phyloP scores from a whole-genome alignment of 2,888 invertebrate genomes.

The Drosophila affinis region DNA sequence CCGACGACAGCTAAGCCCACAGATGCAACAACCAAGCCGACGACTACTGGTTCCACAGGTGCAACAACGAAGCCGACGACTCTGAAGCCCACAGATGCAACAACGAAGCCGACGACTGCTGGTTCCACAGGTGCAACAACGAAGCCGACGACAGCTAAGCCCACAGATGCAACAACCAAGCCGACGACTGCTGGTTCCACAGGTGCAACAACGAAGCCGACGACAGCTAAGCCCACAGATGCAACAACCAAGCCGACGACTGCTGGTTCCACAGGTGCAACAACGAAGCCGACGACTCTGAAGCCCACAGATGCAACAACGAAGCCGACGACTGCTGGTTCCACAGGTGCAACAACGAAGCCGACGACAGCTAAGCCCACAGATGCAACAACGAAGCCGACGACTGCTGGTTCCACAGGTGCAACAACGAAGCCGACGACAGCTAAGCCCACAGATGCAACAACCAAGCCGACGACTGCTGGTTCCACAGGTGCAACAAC shows the following conservation, averaged over 20 bases:
- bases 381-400: neutral
- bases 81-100: neutral
- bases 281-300: constrained; percentile 4
- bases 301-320: neutral
- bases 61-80: neutral
- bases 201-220: neutral
- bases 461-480: constrained; percentile 7
- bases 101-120: neutral
- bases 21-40: neutral
- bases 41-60: neutral
- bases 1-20: too few species aligned
- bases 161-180: neutral
- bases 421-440: neutral
- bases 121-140: neutral
- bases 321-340: neutral
- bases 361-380: neutral
- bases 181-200: neutral
- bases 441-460: neutral
- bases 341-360: neutral
- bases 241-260: too few species aligned
- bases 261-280: neutral
- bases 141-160: constrained; percentile 9
- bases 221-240: neutral
- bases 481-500: neutral
- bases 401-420: constrained; percentile 3